Conservation (phyloP, 1,140 invertebrate species). For the Hydropsyche tenuis region DNA sequence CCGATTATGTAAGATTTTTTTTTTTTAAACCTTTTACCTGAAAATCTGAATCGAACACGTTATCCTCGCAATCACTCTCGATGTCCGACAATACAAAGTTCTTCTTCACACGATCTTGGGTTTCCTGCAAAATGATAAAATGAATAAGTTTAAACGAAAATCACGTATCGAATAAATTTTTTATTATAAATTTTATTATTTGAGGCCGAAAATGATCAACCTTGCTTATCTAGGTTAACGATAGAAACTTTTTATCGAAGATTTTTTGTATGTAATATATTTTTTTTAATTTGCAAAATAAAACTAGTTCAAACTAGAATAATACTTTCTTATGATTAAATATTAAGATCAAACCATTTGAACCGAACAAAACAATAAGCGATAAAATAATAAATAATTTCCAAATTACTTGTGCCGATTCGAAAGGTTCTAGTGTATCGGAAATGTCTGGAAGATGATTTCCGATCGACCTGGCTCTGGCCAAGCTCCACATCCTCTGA, state of each 20-base stretch:
- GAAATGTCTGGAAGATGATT: conserved; percentile 52
- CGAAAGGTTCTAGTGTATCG: conserved; percentile 56
- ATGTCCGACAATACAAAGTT: conserved; percentile 37
- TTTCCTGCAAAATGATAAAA: too few relatives aligned
- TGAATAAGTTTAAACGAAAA: too few relatives aligned
- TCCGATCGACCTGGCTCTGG: conserved; percentile 55
- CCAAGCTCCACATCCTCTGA: conserved; percentile 60
- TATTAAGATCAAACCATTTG: too few relatives aligned
- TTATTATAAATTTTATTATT: not conserved
- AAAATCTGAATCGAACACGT: conserved; percentile 33
- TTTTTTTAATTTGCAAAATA: not conserved
- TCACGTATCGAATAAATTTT: too few relatives aligned
- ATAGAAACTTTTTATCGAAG: not conserved
- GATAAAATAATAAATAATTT: not conserved
- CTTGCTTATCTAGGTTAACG: conserved; percentile 12
- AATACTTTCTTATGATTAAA: too few relatives aligned
- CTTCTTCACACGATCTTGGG: conserved; percentile 29
- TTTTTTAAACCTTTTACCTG: not conserved
- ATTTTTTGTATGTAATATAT: not conserved
- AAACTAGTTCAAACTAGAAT: too few relatives aligned
- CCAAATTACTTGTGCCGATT: conserved; percentile 56
- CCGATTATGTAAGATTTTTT: too few relatives aligned
- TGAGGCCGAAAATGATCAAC: not conserved
- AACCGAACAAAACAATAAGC: not conserved
- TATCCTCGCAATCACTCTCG: conserved; percentile 45